Base-by-base conservation (phyloP, 2,888 invertebrate genomes). In the Brachylomia viminalis region DNA sequence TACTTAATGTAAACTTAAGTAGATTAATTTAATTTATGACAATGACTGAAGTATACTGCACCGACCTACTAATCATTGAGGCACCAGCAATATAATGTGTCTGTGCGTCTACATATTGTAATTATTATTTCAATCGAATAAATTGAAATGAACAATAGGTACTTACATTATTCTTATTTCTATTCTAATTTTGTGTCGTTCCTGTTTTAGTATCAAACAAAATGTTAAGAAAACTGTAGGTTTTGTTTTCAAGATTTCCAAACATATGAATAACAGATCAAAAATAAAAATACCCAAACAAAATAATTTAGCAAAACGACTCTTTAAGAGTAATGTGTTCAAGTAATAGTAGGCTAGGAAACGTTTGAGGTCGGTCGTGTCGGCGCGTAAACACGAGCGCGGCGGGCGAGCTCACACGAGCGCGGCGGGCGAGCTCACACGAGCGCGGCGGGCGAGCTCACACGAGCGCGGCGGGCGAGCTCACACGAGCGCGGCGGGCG, bases 391-490 rank as follows among this genome's bases (percentile, higher is more conserved):
- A 45, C 61, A 27, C 2, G 2, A 27, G 66, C 17, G 42, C 8
- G 38, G 45, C 1, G 33, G 5, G 65, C 11, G 11, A 0, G 68
- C 4, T 79, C 84, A 83, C 17, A 83, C 82, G 58, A 64, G 13
- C 0, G n/a, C n/a, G n/a, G 83, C 80, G 72, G 89, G 91, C 74
- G 89, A n/a, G n/a, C n/a, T n/a, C n/a, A n/a, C n/a, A n/a, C 86
- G 68, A 38, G 83, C 23, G 79, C 83, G 33, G 84, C 81, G 74
- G 89, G 89, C 86, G 90, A n/a, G n/a, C n/a, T n/a, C n/a, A 45
- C 61, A 27, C 2, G 2, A 27, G 66, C 17, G 42, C 8, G 38
- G 45, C 1, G 33, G 5, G 65, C 11, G 11, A 0, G 68, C 4
- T 79, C 84, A 45, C 61, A 27, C 2, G 2, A 27, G 66, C 17